Evolutionary conservation across 2,888 invertebrate genomes (phyloP).

Genomic region (Acanthosepion esculentum): DNA sequence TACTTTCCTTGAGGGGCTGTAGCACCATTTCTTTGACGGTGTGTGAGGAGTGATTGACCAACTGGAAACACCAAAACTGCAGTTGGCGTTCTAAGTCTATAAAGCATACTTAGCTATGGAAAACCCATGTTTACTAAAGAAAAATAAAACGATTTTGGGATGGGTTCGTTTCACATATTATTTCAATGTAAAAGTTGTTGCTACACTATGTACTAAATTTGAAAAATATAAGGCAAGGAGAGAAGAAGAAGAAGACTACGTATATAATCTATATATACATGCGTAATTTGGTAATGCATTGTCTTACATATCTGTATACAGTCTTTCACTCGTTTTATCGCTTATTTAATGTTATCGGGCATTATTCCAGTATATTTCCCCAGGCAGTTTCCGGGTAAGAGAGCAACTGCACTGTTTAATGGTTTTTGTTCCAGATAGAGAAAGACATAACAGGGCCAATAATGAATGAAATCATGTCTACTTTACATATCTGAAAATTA

Average conservation of each 20-base stretch:
- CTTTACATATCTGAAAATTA: neutral
- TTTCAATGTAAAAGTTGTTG: neutral
- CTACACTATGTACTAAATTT: neutral
- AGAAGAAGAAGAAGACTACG: neutral
- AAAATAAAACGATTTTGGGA: neutral
- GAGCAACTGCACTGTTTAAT: slow-evolving; percentile 2
- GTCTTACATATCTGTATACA: neutral
- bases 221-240: neutral
- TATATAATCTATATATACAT: neutral
- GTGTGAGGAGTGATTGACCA: slow-evolving; percentile 39
- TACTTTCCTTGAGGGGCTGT: slow-evolving; percentile 43
- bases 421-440: neutral
- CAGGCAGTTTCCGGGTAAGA: neutral
- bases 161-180: neutral
- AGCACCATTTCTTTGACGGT: slow-evolving; percentile 43
- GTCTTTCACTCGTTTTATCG: neutral
- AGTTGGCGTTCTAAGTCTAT: neutral
- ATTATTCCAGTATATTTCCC: neutral
- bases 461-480: neutral
- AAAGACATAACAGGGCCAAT: neutral
- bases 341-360: neutral
- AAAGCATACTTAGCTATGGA: neutral
- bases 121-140: neutral
- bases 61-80: slow-evolving; percentile 39
- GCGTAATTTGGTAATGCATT: neutral